Conservation (phyloP, 2,888 invertebrate species). For the Pomacea canaliculata region DNA sequence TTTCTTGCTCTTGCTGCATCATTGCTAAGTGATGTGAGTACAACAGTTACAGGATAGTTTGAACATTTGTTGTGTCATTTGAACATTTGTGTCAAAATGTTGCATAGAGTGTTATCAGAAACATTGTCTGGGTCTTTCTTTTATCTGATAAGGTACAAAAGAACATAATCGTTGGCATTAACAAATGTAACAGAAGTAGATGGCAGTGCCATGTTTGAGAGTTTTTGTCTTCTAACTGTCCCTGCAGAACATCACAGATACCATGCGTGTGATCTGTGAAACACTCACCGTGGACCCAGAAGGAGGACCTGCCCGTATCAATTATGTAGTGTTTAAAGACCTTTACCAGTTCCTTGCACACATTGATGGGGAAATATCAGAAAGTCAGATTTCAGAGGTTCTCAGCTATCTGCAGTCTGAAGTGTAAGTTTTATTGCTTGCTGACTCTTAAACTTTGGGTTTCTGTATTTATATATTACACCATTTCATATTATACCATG, state of each 20-base stretch:
- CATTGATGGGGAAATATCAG: constrained; percentile 68
- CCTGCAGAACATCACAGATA: constrained; percentile 79
- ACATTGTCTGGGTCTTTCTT: no score
- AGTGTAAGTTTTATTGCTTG: constrained; percentile 58
- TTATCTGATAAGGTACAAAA: no score
- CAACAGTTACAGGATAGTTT: not conserved
- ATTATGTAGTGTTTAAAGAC: constrained; percentile 70
- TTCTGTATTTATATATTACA: not conserved
- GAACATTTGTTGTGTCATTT: no score
- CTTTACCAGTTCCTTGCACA: constrained; percentile 68
- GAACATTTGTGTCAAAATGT: no score
- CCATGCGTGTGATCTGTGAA: constrained; percentile 86
- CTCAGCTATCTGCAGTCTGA: constrained; percentile 63
- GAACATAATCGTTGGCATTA: no score
- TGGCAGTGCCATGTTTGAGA: no score
- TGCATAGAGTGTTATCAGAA: no score
- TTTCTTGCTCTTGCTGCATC: constrained; percentile 80
- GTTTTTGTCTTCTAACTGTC: no score
- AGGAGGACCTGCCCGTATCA: constrained; percentile 83
- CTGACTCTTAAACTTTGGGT: not conserved
- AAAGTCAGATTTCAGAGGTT: constrained; percentile 65
- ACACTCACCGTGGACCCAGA: constrained; percentile 86
- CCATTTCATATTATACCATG: not conserved
- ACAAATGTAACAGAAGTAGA: no score
- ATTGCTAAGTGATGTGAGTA: constrained; percentile 64